Evolutionary conservation across 2,797 vertebrate species (phyloP).

Genomic region (Labroides dimidiatus): DNA sequence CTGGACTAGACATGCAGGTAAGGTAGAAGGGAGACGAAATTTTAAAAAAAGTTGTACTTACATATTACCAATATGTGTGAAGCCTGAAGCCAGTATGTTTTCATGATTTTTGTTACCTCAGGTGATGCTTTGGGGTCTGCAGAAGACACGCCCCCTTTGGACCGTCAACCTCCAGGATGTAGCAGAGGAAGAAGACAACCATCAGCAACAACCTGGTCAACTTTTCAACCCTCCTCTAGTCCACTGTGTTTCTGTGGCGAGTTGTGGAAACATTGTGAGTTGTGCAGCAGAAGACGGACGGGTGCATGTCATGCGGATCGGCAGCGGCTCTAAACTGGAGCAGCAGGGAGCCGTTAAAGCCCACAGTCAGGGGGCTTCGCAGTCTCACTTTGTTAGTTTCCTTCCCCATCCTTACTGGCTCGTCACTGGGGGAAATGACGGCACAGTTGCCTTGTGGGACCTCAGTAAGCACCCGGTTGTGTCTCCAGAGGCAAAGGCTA

Average conservation of each 20-base stretch:
- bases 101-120: conserved; percentile 50
- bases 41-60: background rate
- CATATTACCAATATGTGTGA: background rate
- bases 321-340: conserved; percentile 87
- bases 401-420: conserved; percentile 88
- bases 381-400: conserved; percentile 89
- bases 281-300: conserved; percentile 94
- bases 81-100: background rate
- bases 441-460: conserved; percentile 92
- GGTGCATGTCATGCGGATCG: conserved; percentile 89
- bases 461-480: conserved; percentile 77
- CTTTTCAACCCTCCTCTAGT: conserved; percentile 95
- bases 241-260: conserved; percentile 90
- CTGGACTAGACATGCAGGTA: conserved; percentile 98
- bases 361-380: conserved; percentile 91
- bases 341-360: conserved; percentile 85
- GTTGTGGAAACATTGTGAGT: conserved; percentile 89
- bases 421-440: conserved; percentile 93
- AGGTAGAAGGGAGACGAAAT: conserved; percentile 22
- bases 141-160: conserved; percentile 94
- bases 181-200: conserved; percentile 72
- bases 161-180: conserved; percentile 90
- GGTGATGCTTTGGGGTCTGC: conserved; percentile 96
- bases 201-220: conserved; percentile 82
- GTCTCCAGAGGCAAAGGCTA: conserved; percentile 79